phyloP scores from a whole-genome alignment of 2,888 invertebrate genomes.

The Lepetodrilus schrolli region DNA sequence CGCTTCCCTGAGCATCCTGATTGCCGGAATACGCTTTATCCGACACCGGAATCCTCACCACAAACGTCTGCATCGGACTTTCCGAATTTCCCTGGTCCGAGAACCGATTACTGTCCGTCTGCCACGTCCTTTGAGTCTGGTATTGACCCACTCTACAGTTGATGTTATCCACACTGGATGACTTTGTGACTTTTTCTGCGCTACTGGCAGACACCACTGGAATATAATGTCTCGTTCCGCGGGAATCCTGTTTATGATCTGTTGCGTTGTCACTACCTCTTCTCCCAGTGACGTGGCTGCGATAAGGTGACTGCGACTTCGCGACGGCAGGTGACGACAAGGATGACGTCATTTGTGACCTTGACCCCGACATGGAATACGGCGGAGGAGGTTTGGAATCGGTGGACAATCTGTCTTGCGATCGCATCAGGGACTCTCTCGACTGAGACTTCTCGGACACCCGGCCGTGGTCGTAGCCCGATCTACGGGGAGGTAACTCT shows the following conservation, averaged over 20 bases:
- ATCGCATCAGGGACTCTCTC: not conserved
- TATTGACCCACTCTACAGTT: slow-evolving; percentile 46
- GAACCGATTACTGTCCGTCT: slow-evolving; percentile 8
- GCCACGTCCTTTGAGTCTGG: slow-evolving; percentile 37
- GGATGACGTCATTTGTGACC: slow-evolving; percentile 38
- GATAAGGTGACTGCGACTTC: not conserved
- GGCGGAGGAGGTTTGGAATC: slow-evolving; percentile 16
- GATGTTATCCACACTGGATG: slow-evolving; percentile 58
- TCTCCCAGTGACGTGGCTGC: not conserved
- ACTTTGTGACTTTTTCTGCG: slow-evolving; percentile 42
- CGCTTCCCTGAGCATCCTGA: not conserved
- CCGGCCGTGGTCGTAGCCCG: slow-evolving; percentile 17
- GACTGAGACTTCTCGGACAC: slow-evolving; percentile 6
- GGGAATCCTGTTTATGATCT: not conserved
- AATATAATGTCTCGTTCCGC: slow-evolving; percentile 51
- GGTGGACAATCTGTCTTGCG: not conserved
- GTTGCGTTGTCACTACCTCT: slow-evolving; percentile 6
- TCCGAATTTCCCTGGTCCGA: slow-evolving; percentile 1
- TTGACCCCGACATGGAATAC: slow-evolving; percentile 30
- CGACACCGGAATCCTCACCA: slow-evolving; percentile 43
- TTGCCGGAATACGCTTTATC: not conserved
- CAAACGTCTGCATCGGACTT: slow-evolving; percentile 34
- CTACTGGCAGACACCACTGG: slow-evolving; percentile 55
- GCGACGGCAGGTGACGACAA: slow-evolving; percentile 27
- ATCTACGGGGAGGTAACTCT: slow-evolving; percentile 2